phyloP scores from a whole-genome alignment of 2,888 invertebrate genomes.

The Leptopterna dolabrata region DNA sequence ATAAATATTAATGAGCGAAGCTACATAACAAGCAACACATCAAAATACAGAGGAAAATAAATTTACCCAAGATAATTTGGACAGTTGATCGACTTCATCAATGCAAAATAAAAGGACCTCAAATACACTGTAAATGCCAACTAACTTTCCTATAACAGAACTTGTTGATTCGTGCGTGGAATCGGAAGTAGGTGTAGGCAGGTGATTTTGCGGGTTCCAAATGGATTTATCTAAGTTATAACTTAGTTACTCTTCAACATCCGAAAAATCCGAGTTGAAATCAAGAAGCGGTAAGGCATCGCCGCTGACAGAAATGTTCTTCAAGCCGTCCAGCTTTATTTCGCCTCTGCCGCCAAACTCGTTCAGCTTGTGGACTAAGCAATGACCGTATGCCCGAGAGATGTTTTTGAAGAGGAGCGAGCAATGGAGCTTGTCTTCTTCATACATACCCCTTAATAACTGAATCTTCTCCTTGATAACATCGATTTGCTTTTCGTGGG shows the following conservation, averaged over 20 bases:
- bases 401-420: not conserved
- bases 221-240: not conserved
- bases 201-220: not conserved
- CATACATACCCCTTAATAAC: not conserved
- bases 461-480: not conserved
- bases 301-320: not conserved
- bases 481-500: not conserved
- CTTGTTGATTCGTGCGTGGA: not conserved
- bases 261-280: not conserved
- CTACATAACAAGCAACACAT: too few relatives aligned
- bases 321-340: not conserved
- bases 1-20: too few relatives aligned
- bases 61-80: too few relatives aligned
- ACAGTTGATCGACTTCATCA: too few relatives aligned
- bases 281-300: not conserved
- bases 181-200: not conserved
- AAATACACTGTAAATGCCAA: too few relatives aligned
- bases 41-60: too few relatives aligned
- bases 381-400: not conserved
- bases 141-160: too few relatives aligned
- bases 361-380: not conserved
- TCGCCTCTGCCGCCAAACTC: not conserved
- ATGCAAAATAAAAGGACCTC: too few relatives aligned
- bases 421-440: not conserved
- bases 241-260: not conserved